Conservation (phyloP, 2,888 invertebrate genomes). For the Himalopsyche japonica region DNA sequence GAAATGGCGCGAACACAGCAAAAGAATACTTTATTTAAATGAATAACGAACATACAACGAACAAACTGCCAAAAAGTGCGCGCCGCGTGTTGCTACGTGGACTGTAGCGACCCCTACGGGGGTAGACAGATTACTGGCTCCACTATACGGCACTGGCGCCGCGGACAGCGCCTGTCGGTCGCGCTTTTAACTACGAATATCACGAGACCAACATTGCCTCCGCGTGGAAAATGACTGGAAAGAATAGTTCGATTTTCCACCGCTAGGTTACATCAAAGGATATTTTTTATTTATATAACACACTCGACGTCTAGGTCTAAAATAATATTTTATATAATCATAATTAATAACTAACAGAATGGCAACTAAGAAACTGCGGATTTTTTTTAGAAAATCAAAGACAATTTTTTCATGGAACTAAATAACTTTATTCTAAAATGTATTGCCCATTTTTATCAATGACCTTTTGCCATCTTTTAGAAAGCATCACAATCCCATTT, state of each 20-base stretch:
- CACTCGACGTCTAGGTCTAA: too few relatives aligned
- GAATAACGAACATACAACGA: slow-evolving; percentile 26
- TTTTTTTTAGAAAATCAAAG: too few relatives aligned
- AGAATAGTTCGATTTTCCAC: background rate
- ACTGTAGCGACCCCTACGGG: slow-evolving; percentile 37
- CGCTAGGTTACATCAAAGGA: background rate
- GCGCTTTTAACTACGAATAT: background rate
- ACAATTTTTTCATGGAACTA: too few relatives aligned
- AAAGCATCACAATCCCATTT: too few relatives aligned
- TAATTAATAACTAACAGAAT: too few relatives aligned
- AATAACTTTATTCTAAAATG: too few relatives aligned
- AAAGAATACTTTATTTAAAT: slow-evolving; percentile 18
- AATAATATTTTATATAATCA: too few relatives aligned
- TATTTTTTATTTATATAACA: too few relatives aligned
- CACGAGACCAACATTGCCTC: background rate
- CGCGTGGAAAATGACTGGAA: background rate
- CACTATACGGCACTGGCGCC: slow-evolving; percentile 7
- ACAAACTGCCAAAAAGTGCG: slow-evolving; percentile 25
- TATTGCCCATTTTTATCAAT: too few relatives aligned
- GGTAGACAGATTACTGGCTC: slow-evolving; percentile 32
- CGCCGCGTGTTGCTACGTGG: slow-evolving; percentile 20
- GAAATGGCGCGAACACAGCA: background rate
- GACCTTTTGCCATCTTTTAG: too few relatives aligned
- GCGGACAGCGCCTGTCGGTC: slow-evolving; percentile 10
- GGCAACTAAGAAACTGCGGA: too few relatives aligned